Conservation (phyloP, 2,888 invertebrate genomes). For the Norana najaformis region DNA sequence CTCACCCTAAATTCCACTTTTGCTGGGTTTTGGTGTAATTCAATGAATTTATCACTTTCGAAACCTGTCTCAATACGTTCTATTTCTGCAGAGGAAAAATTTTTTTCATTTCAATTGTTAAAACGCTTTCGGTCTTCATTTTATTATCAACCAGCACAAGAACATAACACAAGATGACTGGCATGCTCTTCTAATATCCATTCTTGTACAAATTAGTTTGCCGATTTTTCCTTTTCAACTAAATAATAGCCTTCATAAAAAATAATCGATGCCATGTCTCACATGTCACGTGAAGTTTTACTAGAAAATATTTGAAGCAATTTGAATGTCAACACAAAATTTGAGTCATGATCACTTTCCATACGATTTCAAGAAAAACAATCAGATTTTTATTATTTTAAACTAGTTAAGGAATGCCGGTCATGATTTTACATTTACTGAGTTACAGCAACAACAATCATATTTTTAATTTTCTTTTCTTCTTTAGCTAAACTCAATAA, state of each 20-base stretch:
- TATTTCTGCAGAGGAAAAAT: conserved; percentile 25
- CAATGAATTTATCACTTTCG: conserved; percentile 26
- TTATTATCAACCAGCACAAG: conserved; percentile 7
- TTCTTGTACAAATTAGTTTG: neutral
- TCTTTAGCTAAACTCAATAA: neutral
- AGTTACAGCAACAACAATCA: neutral
- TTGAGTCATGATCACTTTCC: neutral
- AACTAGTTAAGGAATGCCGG: neutral
- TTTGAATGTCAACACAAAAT: neutral
- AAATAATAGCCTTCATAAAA: neutral
- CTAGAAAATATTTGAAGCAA: neutral
- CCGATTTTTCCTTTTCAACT: neutral
- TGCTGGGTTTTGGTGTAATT: conserved; percentile 23
- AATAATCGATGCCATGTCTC: neutral
- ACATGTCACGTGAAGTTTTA: neutral
- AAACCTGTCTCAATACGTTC: conserved; percentile 24
- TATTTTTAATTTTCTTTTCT: neutral
- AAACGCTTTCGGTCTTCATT: neutral
- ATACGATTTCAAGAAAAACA: neutral
- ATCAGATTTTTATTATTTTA: neutral
- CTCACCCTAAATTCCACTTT: conserved; percentile 32
- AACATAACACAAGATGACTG: conserved; percentile 13
- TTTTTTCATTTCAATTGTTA: conserved; percentile 10
- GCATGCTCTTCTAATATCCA: neutral
- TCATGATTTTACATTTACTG: conserved; percentile 8